Percentiles rank a stretch among this genome's conserved stretches.
Evolutionary conservation across 2,797 vertebrate genomes (phyloP).

Genomic region (Alfaro cultratus): DNA sequence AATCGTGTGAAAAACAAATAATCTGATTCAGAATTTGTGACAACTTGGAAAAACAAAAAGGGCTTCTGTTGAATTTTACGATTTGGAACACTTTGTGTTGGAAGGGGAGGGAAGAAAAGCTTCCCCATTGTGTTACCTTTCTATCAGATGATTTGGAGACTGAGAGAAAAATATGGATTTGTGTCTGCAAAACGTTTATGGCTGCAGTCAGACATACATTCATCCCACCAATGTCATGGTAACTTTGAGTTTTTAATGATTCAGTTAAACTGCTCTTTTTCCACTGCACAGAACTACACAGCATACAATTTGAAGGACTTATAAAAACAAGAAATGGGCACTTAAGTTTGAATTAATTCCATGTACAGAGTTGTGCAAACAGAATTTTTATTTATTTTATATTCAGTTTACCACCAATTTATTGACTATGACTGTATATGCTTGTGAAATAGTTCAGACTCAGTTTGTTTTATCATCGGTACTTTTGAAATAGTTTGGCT

Average conservation of each 20-base stretch:
- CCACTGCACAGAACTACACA: background rate
- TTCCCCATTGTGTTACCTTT: background rate
- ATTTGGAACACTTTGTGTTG: background rate
- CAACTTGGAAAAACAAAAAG: constrained; percentile 5
- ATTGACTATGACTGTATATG: too few species aligned
- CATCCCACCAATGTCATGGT: background rate
- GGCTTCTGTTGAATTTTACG: background rate
- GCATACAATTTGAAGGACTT: background rate
- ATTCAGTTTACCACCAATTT: too few species aligned
- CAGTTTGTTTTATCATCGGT: too few species aligned
- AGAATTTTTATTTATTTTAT: background rate
- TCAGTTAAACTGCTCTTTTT: background rate
- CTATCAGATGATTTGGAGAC: background rate
- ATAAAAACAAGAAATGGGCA: background rate
- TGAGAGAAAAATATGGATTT: background rate
- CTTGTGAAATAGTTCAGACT: too few species aligned
- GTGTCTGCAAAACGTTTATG: background rate
- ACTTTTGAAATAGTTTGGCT: too few species aligned
- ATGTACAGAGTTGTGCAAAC: background rate
- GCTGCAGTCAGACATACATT: background rate
- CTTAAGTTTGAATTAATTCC: background rate
- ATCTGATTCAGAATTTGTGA: background rate
- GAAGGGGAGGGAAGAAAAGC: background rate
- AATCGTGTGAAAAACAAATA: background rate
- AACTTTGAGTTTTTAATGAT: background rate